Base-by-base conservation (phyloP, 2,797 vertebrate species). In the Manis pentadactyla region DNA sequence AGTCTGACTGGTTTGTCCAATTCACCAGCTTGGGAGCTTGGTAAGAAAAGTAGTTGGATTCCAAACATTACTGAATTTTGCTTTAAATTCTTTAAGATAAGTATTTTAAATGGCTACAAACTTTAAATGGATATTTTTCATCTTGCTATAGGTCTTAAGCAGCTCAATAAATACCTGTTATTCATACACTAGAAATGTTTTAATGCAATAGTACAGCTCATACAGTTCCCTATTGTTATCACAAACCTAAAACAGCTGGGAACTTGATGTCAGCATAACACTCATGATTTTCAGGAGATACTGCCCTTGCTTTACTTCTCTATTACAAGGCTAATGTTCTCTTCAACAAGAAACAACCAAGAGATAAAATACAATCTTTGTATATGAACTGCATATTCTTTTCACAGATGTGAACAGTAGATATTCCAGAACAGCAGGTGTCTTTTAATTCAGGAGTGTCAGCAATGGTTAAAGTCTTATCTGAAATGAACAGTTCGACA, bases 301-400 rank as follows among this genome's bases (percentile, higher is more conserved):
- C 13, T 85, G 0, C 34, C 79, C 93, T 93, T 92, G 85, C 59
- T 85, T 66, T 15, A 0, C 90, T 63, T 87, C 21, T 90, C 79
- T 34, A 90, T 55, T 63, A 96, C 93, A 91, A 97, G 75, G 31
- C 10, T 95, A 96, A 94, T 15, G 49, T 92, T 96, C 74, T 74
- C 46, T 53, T 94, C 93, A 90, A 95, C 82, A 31, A 57, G 42
- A 85, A 95, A 55, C n/a, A 66, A 79, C 31, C 8, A 71, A 63
- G 53, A 97, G 11, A 8, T 59, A 96, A 97, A 86, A 75, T 13
- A 61, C 5, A 92, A 83, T 71, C 95, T 97, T 23, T 86, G 29
- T 78, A 83, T 34, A 90, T 8, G 25, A 92, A 64, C 61, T 42
- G 6, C 53, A 63, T 73, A 87, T 88, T 95, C 68, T 46, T 69